These are phyloP conservation scores for Rostratula benghalensis DNA, from an alignment of 2,113 vertebrate species.

Conservation along the genomic window DNA sequence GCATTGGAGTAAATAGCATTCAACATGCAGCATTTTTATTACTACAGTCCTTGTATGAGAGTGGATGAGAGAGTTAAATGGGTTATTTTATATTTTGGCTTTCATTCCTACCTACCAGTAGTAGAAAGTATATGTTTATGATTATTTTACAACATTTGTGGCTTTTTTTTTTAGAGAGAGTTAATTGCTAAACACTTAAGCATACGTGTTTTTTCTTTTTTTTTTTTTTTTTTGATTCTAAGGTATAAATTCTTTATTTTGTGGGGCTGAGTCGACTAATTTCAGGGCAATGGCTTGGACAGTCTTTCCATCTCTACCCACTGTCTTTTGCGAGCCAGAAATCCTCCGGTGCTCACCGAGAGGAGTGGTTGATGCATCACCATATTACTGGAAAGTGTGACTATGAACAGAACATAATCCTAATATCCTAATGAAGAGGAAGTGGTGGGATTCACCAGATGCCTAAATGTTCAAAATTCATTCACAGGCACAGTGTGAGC, in stretches of 20 bases:
- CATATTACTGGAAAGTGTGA: background rate
- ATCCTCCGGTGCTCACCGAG: background rate
- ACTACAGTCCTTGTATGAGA: background rate
- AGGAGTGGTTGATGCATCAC: accelerated
- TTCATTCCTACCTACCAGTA: background rate
- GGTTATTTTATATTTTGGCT: background rate
- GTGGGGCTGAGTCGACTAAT: background rate
- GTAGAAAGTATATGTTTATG: background rate
- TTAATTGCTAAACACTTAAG: background rate
- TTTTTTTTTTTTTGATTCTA: background rate
- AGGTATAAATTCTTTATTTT: background rate
- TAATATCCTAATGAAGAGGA: background rate
- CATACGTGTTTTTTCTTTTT: too few species aligned
- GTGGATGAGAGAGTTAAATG: background rate
- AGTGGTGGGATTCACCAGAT: background rate
- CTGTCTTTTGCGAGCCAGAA: background rate
- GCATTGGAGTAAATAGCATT: background rate
- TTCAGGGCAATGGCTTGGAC: background rate
- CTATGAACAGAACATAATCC: background rate
- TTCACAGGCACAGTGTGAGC: background rate
- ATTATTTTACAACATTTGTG: background rate
- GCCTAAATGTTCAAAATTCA: background rate
- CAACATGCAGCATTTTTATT: background rate
- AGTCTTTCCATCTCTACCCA: background rate
- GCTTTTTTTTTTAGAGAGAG: background rate